Base-by-base conservation (phyloP, 2,113 vertebrate species). In the Takifugu bimaculatus region DNA sequence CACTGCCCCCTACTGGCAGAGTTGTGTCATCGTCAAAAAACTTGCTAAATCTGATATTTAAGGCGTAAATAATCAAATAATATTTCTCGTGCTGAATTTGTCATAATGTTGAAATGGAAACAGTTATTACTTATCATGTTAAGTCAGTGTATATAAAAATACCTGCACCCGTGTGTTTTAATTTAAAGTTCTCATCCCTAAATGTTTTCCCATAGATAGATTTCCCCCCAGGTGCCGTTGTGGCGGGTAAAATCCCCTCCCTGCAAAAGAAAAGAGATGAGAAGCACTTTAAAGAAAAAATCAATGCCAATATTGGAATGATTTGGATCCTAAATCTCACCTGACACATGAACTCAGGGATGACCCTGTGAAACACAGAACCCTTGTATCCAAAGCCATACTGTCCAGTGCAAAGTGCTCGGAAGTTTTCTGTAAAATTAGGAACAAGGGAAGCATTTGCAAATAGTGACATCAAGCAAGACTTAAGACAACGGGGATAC, bases 281-380 rank as follows among this genome's bases (percentile, higher is more conserved):
- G 15, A 32, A 13, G 44, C 13, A 5, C 3, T 28, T 2, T 1
- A 11, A 27, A 13, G 2, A 20, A 26, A 11, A 50, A n/a, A 20
- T 50, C 3, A 4, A 50, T 25, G 4, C 10, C 4, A 15, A 14
- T n/a, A n/a, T 26, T 50, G 6, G n/a, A 50, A 26, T 26, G 20
- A 9, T 2, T 26, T 14, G 58, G 20, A 4, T 6, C 3, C 47
- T 5, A 11, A 7, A 47, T 7, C 70, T 63, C 84, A 98, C 95
- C 95, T 99, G 96, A 83, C 97, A 98, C 96, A 99, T 98, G 80
- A 98, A 99, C 10, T 92, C 89, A 2, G 95, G 95, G 72, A 99
- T 92, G 66, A 98, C 87, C 75, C 97, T 90, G 83, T 99, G 95
- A 75, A 99, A 98, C 29, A 92, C 92, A 4, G 93, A 96, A n/a